Conservation (phyloP, 2,797 vertebrate species). For the Acanthornis magna region DNA sequence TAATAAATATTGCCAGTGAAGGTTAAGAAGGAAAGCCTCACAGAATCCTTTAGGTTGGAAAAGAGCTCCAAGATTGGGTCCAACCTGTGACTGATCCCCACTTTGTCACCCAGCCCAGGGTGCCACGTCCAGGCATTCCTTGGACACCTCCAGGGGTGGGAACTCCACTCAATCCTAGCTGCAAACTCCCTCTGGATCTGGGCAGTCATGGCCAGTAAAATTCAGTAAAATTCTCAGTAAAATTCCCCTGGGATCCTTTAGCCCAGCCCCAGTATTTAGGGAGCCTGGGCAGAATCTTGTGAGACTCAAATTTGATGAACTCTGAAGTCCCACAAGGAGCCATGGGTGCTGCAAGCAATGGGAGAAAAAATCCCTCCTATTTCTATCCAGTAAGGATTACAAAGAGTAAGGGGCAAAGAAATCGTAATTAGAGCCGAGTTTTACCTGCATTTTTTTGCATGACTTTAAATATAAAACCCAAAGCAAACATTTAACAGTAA, state of each 20-base stretch:
- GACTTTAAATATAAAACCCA: background rate
- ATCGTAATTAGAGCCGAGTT: background rate
- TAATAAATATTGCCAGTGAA: background rate
- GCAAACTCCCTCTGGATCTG: background rate
- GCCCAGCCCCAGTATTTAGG: background rate
- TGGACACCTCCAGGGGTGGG: background rate
- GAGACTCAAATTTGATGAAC: background rate
- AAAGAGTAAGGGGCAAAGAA: background rate
- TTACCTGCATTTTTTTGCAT: background rate
- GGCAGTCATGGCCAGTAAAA: fast-evolving
- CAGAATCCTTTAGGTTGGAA: background rate
- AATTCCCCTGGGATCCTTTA: background rate
- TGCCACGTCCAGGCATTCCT: background rate
- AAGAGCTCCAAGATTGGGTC: background rate
- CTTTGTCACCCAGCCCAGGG: background rate
- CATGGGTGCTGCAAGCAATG: background rate
- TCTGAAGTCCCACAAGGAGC: background rate
- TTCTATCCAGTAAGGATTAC: background rate
- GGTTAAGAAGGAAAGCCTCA: background rate
- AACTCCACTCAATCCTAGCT: background rate
- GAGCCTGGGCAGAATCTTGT: background rate
- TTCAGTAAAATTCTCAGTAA: background rate
- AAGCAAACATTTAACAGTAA: background rate
- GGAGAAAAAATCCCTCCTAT: background rate
- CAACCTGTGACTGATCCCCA: background rate